Evolutionary conservation across 1,140 invertebrate genomes (phyloP).

Genomic region (Anthonomus grandis): DNA sequence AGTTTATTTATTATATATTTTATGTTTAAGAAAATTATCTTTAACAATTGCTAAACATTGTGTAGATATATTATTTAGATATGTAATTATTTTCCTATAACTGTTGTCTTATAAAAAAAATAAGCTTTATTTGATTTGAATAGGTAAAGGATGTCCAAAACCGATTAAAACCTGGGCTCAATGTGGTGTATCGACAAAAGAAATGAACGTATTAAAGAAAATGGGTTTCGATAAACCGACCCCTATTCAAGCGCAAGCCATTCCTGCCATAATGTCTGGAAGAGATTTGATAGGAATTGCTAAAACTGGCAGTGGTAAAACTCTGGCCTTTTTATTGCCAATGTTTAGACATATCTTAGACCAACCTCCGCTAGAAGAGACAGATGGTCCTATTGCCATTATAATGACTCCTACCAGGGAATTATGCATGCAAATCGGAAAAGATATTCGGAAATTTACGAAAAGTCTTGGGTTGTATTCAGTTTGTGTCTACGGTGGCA

Average conservation of each 20-base stretch:
- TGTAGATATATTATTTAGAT: too few relatives aligned
- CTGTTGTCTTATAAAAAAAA: too few relatives aligned
- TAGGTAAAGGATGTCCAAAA: constrained; percentile 57
- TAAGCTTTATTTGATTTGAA: not conserved
- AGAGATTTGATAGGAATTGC: constrained; percentile 98
- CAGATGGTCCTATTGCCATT: constrained; percentile 93
- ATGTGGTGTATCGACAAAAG: constrained; percentile 95
- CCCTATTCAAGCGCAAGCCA: constrained; percentile 97
- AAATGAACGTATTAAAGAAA: constrained; percentile 91
- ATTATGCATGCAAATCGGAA: constrained; percentile 97
- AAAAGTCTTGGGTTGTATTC: constrained; percentile 82
- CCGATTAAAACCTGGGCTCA: constrained; percentile 88
- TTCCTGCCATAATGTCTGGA: constrained; percentile 97
- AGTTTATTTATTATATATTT: too few relatives aligned
- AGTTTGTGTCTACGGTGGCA: constrained; percentile 98
- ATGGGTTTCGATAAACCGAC: constrained; percentile 95
- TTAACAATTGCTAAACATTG: too few relatives aligned
- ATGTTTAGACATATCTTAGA: constrained; percentile 98
- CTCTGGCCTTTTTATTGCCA: constrained; percentile 94
- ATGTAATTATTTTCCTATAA: too few relatives aligned
- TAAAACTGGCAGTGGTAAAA: constrained; percentile 85
- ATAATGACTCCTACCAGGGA: constrained; percentile 99
- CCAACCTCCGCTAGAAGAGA: constrained; percentile 88
- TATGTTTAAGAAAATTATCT: too few relatives aligned
- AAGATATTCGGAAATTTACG: constrained; percentile 95